These are phyloP conservation scores for Drosophila sp. DNA, from an alignment of 1,140 invertebrate genomes.

Conservation along the genomic window DNA sequence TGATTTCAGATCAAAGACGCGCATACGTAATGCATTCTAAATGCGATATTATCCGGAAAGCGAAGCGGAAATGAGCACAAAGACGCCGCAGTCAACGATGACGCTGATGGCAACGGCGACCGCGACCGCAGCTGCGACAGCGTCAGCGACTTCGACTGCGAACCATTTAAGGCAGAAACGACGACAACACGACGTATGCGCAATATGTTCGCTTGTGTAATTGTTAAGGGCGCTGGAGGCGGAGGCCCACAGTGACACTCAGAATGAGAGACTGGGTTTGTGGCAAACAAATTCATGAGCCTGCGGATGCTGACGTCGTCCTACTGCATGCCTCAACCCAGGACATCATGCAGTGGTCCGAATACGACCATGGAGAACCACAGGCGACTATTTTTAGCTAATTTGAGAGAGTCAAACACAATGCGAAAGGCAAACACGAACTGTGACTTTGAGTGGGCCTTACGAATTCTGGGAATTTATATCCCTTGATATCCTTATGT, in stretches of 20 bases:
- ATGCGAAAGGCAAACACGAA: constrained; percentile 21
- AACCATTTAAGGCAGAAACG: constrained; percentile 35
- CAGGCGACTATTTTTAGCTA: constrained; percentile 71
- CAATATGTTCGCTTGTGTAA: constrained; percentile 32
- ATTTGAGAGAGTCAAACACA: constrained; percentile 52
- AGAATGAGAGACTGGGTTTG: background rate
- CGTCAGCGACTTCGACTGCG: background rate
- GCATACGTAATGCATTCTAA: constrained; percentile 65
- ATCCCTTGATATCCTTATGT: constrained; percentile 43
- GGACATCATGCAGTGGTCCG: constrained; percentile 44
- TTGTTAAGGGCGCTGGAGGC: constrained; percentile 44
- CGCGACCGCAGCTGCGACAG: background rate
- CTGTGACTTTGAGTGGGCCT: background rate
- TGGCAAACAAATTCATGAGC: constrained; percentile 32
- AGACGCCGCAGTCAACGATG: constrained; percentile 27
- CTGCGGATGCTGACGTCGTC: constrained; percentile 49
- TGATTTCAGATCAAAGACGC: constrained; percentile 53
- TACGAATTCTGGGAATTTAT: constrained; percentile 30
- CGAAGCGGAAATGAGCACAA: constrained; percentile 43
- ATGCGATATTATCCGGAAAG: constrained; percentile 54
- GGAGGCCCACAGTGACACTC: constrained; percentile 1
- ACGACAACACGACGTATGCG: constrained; percentile 56
- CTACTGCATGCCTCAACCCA: constrained; percentile 3
- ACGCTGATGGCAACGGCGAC: background rate
- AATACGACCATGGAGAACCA: background rate